Conservation (phyloP, 2,888 invertebrate species). For the Aleiodes leptofemur region DNA sequence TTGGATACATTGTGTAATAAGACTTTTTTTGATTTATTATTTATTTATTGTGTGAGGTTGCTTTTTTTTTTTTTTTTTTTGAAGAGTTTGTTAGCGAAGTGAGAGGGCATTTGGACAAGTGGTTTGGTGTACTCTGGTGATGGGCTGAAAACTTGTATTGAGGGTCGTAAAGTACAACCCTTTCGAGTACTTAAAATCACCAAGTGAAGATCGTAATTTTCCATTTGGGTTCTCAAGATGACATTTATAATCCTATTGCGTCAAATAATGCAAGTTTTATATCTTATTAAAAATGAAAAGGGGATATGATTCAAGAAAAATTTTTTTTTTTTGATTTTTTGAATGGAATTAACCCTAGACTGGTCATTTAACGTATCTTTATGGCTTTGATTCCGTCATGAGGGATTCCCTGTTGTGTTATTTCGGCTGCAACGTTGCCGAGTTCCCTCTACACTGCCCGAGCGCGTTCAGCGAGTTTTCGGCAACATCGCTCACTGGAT, state of each 20-base stretch:
- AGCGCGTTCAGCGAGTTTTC: too few relatives aligned
- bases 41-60: not conserved
- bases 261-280: too few relatives aligned
- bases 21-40: too few relatives aligned
- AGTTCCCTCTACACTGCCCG: too few relatives aligned
- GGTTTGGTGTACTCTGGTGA: conserved; percentile 28
- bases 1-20: too few relatives aligned
- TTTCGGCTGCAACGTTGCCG: too few relatives aligned
- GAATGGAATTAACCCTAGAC: too few relatives aligned
- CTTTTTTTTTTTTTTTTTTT: conserved; percentile 5
- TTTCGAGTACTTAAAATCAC: conserved; percentile 25
- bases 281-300: too few relatives aligned
- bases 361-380: too few relatives aligned
- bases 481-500: too few relatives aligned
- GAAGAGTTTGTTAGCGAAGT: conserved; percentile 6
- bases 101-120: conserved; percentile 20
- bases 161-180: conserved; percentile 25
- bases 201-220: conserved; percentile 14
- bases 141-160: conserved; percentile 31
- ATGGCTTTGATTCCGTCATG: too few relatives aligned
- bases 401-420: too few relatives aligned
- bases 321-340: conserved; percentile 4
- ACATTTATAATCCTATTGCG: not conserved
- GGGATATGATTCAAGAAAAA: not conserved
- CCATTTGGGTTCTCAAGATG: not conserved